Evolutionary conservation across 2,888 invertebrate species (phyloP), one percentile per base, ranked within the genome.

Genomic region (Drosophila picticornis): DNA sequence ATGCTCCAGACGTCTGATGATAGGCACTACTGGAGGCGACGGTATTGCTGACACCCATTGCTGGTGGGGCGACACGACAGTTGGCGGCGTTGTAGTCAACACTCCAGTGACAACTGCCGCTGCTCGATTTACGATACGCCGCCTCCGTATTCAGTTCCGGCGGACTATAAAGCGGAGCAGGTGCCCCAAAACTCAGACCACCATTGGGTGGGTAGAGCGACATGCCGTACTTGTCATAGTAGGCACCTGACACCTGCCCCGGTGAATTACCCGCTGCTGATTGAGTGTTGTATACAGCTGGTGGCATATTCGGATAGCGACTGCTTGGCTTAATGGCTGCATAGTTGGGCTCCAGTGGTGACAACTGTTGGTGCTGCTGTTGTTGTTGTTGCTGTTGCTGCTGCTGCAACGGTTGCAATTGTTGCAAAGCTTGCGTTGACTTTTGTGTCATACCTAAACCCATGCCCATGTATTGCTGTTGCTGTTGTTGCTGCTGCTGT

Each of bases 161-260:
- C 40, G 90, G 71, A 53, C 75, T 80, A 57, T 90, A 90, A 43
- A 88, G 80, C 22, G 90, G 72, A 5, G 81, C 84, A 0, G 82
- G 62, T 0, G 81, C 73, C 2, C 53, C 79, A 31, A 79, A 65
- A 61, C 72, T 51, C 2, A 80, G 34, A 2, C 60, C 60, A 2
- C 61, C 62, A n/a, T 72, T 77, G 1, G 90, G 61, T 10, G 82
- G 34, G 11, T 89, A 89, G 22, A 89, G 68, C 9, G 89, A 80
- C 85, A 91, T 84, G 29, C 76, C 68, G 6, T 91, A 91, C 59
- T 92, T 91, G 43, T 91, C 91, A 16, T 90, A 90, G 53, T 90
- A 90, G 5, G 68, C 32, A 5, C 68, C 69, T 0, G 60, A 3
- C 22, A 16, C 66, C 29, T 27, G 50, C 0, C 66, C 60, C 11